Evolutionary conservation across 1,140 invertebrate genomes (phyloP).

Genomic region (Amphibalanus amphitrite): DNA sequence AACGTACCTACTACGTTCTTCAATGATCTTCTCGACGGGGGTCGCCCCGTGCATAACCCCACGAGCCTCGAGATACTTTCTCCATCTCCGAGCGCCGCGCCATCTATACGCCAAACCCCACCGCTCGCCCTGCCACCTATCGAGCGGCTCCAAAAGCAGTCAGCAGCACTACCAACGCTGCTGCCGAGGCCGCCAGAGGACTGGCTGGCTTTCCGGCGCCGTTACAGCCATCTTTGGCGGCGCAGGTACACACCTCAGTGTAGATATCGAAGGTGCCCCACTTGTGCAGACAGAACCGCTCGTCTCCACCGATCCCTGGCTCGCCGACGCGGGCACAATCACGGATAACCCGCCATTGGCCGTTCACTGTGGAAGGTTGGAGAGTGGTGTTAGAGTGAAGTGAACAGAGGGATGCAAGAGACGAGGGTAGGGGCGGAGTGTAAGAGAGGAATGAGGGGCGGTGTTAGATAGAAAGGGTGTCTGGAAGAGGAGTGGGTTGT

Average conservation of each 20-base stretch:
- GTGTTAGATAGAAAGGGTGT: background rate
- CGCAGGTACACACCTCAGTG: constrained; percentile 78
- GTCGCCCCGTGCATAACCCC: too few species aligned
- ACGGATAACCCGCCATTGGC: constrained; percentile 74
- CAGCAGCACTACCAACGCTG: too few species aligned
- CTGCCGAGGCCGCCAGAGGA: too few species aligned
- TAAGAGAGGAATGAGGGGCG: background rate
- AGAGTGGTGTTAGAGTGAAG: too few species aligned
- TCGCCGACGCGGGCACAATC: constrained; percentile 78
- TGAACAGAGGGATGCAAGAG: constrained; percentile 10
- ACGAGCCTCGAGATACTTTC: too few species aligned
- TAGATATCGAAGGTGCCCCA: constrained; percentile 85
- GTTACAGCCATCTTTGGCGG: constrained; percentile 74
- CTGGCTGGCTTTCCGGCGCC: constrained; percentile 22
- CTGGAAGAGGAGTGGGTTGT: too few species aligned
- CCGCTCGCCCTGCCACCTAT: too few species aligned
- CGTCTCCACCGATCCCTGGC: constrained; percentile 72
- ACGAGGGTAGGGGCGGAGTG: background rate
- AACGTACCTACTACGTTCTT: too few species aligned
- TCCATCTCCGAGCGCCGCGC: background rate
- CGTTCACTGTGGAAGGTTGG: constrained; percentile 54
- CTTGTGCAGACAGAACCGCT: constrained; percentile 74
- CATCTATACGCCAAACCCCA: too few species aligned
- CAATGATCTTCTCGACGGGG: too few species aligned
- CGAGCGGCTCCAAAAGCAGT: too few species aligned